phyloP scores from a whole-genome alignment of 2,888 invertebrate genomes.

The Orthosia cruda region DNA sequence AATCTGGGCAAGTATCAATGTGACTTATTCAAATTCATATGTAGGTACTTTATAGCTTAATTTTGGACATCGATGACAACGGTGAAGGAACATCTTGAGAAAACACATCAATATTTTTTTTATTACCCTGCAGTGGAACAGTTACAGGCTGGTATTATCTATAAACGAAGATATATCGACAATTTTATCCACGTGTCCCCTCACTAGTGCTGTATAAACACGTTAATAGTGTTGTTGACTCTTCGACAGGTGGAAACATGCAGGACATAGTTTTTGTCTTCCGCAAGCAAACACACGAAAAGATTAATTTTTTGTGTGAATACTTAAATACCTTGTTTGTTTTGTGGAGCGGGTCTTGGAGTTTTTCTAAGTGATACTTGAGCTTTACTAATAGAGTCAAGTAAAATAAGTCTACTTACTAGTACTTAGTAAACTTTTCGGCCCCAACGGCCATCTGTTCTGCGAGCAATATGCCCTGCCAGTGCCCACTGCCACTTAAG shows the following conservation, averaged over 20 bases:
- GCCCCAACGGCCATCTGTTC: no score
- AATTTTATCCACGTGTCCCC: conserved; percentile 16
- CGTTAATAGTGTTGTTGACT: conserved; percentile 78
- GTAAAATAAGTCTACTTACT: neutral
- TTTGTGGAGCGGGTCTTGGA: conserved; percentile 26
- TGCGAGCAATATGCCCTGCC: no score
- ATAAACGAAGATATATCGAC: conserved; percentile 8
- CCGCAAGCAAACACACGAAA: conserved; percentile 52
- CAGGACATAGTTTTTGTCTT: conserved; percentile 73
- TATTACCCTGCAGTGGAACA: no score
- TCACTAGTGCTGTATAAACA: conserved; percentile 65
- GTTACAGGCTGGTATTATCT: no score
- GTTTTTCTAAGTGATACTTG: conserved; percentile 31
- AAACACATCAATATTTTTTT: no score
- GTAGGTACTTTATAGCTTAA: no score
- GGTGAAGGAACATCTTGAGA: no score
- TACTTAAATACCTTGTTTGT: conserved; percentile 25
- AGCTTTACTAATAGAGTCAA: neutral
- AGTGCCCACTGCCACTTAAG: no score
- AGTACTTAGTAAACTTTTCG: no score
- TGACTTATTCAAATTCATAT: no score
- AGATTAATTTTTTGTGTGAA: conserved; percentile 53
- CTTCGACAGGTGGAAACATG: conserved; percentile 78
- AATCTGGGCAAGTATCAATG: no score
- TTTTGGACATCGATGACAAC: no score